Percentiles rank a stretch among this genome's conserved stretches.
Conservation (phyloP, 2,888 invertebrate genomes). For the Entomobrya multifasciata region DNA sequence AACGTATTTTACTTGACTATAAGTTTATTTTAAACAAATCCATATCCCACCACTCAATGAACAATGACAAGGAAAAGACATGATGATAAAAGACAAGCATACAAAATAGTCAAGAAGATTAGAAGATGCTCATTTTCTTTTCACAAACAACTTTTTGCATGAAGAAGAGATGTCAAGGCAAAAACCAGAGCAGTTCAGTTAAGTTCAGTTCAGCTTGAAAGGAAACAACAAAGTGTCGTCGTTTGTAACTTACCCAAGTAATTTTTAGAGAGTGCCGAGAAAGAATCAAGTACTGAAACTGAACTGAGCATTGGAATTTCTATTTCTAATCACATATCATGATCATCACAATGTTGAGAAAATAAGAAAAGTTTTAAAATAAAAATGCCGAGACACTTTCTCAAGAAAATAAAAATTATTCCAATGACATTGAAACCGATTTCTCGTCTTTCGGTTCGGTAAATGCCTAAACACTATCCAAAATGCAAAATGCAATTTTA, state of each 20-base stretch:
- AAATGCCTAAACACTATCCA: too few relatives aligned
- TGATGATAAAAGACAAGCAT: conserved; percentile 42
- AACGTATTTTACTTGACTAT: background rate
- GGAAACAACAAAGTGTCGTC: conserved; percentile 56
- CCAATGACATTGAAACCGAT: too few relatives aligned
- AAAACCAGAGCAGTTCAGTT: background rate
- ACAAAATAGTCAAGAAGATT: too few relatives aligned
- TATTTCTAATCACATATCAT: background rate
- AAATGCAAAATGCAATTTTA: too few relatives aligned
- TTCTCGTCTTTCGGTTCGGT: too few relatives aligned
- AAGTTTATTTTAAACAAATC: background rate
- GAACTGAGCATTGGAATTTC: background rate
- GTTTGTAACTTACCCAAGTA: background rate
- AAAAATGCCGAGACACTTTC: too few relatives aligned
- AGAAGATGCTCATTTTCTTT: too few relatives aligned
- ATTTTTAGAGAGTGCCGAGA: background rate
- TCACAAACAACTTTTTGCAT: too few relatives aligned
- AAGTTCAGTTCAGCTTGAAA: background rate
- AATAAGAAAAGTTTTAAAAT: too few relatives aligned
- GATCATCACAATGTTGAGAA: too few relatives aligned
- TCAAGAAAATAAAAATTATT: too few relatives aligned
- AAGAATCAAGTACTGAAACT: background rate
- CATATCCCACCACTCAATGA: conserved; percentile 29
- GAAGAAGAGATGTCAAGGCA: conserved; percentile 66
- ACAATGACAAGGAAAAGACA: conserved; percentile 57